Conservation (phyloP, 2,113 vertebrate genomes). For the Diadophis punctatus region DNA sequence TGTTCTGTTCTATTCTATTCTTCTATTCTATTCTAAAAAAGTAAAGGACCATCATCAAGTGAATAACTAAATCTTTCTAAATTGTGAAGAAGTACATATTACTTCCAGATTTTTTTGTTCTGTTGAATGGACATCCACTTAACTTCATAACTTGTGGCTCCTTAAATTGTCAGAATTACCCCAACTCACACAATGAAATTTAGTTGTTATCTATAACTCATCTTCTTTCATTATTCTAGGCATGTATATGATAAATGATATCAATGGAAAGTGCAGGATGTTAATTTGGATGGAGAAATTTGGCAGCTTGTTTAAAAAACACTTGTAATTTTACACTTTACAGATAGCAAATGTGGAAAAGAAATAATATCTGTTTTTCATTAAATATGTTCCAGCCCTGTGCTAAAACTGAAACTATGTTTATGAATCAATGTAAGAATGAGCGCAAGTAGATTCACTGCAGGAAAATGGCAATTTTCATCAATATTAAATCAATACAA, state of each 20-base stretch:
- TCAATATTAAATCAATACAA: conserved; percentile 3
- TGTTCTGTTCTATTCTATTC: too few species aligned
- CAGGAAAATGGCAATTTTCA: not conserved
- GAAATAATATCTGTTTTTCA: not conserved
- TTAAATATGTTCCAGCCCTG: not conserved
- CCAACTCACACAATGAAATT: not conserved
- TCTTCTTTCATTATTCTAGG: not conserved
- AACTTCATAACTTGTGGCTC: not conserved
- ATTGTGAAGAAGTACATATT: not conserved
- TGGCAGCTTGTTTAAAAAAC: not conserved
- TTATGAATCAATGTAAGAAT: not conserved
- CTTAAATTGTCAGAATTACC: not conserved
- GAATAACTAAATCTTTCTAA: not conserved
- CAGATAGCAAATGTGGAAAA: not conserved
- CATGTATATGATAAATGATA: not conserved
- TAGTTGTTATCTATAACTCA: not conserved
- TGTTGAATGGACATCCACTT: not conserved
- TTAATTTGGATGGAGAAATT: not conserved
- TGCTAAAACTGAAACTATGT: not conserved
- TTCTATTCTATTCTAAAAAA: not conserved
- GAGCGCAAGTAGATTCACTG: not conserved
- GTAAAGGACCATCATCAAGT: not conserved
- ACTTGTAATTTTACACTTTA: not conserved
- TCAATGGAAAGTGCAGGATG: not conserved
- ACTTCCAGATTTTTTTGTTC: not conserved